These are phyloP conservation scores for Brachylomia viminalis DNA, from an alignment of 2,888 invertebrate genomes.

Conservation along the genomic window DNA sequence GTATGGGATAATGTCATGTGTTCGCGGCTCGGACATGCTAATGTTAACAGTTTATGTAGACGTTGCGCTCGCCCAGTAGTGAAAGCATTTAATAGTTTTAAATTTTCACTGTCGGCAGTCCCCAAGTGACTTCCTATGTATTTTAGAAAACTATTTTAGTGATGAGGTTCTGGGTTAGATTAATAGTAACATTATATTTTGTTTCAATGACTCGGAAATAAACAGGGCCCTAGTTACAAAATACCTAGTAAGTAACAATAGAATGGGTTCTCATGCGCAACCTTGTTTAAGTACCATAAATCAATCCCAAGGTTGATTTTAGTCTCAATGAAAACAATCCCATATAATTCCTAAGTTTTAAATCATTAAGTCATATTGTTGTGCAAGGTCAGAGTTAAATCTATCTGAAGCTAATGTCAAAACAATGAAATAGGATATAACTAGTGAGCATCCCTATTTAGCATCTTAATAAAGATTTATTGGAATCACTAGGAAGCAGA, in stretches of 20 bases:
- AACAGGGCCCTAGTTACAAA: not conserved
- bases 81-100: not conserved
- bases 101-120: not conserved
- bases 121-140: not conserved
- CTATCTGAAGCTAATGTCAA: constrained; percentile 38
- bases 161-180: not conserved
- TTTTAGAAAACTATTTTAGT: not conserved
- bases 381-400: constrained; percentile 44
- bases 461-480: constrained; percentile 11
- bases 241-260: constrained; percentile 19
- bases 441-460: not conserved
- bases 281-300: constrained; percentile 33
- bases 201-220: not conserved
- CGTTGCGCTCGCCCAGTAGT: not conserved
- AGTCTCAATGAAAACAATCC: constrained; percentile 31
- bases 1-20: not conserved
- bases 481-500: too few species aligned
- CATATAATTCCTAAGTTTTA: constrained; percentile 22
- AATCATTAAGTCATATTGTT: constrained; percentile 13
- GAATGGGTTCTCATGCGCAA: constrained; percentile 11
- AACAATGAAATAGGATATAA: constrained; percentile 45
- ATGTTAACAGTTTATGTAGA: not conserved
- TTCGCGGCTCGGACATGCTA: not conserved
- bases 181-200: not conserved
- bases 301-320: constrained; percentile 35